A percentile compares a stretch with the other conserved stretches of the same genome.
These are phyloP conservation scores for Hyles vespertilio DNA, from an alignment of 1,140 invertebrate species.

Conservation along the genomic window DNA sequence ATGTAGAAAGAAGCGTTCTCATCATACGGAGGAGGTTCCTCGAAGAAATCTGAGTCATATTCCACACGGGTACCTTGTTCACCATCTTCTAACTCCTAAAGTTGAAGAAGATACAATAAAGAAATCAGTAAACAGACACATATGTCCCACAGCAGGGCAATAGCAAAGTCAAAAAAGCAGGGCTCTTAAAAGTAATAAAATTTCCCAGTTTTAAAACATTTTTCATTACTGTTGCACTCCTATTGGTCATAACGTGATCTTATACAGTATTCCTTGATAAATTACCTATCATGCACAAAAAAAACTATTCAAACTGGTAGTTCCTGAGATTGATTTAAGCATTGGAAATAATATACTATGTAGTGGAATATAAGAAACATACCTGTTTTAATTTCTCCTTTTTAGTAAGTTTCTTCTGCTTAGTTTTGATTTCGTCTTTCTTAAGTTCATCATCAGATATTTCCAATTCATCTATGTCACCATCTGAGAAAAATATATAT, in stretches of 20 bases:
- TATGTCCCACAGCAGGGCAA: too few species aligned
- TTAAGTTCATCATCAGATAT: conserved; percentile 85
- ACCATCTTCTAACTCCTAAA: conserved; percentile 51
- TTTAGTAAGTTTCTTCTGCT: conserved; percentile 76
- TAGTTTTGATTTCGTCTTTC: conserved; percentile 79
- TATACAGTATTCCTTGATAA: too few species aligned
- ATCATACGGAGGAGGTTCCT: conserved; percentile 84
- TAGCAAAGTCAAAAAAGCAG: too few species aligned
- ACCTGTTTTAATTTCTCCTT: conserved; percentile 73
- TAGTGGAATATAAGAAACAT: conserved; percentile 10
- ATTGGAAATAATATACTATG: too few species aligned
- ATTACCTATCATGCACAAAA: too few species aligned
- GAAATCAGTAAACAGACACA: too few species aligned
- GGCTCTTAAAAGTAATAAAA: too few species aligned
- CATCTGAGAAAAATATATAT: conserved; percentile 33
- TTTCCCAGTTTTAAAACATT: too few species aligned
- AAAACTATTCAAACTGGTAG: too few species aligned
- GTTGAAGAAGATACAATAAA: conserved; percentile 1
- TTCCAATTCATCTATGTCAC: conserved; percentile 63
- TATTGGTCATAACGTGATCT: too few species aligned
- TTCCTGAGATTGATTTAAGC: too few species aligned
- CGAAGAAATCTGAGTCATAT: conserved; percentile 83
- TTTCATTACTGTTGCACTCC: too few species aligned
- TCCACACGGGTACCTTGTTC: conserved; percentile 70
- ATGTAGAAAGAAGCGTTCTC: conserved; percentile 89